Conservation (phyloP, 2,888 invertebrate genomes). For the Yponomeuta cagnagella region DNA sequence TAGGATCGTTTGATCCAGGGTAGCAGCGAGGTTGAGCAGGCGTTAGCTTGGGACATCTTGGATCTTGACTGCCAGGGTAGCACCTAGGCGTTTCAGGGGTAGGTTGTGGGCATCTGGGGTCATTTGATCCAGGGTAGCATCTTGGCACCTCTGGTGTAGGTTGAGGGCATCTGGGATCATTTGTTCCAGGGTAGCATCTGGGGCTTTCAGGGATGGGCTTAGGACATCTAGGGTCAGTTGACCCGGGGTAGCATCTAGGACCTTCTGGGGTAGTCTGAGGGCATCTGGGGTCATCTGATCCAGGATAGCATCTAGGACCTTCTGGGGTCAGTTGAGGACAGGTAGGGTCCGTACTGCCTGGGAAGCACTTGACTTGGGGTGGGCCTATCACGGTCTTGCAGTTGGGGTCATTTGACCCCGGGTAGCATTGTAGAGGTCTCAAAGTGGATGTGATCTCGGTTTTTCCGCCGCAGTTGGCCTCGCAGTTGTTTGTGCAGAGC, state of each 20-base stretch:
- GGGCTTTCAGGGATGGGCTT: slow-evolving; percentile 23
- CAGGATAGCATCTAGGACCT: too few species aligned
- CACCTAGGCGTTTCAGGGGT: slow-evolving; percentile 28
- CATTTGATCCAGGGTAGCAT: slow-evolving; percentile 18
- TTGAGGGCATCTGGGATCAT: slow-evolving; percentile 27
- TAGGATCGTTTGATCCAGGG: slow-evolving; percentile 24
- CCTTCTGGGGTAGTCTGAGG: too few species aligned
- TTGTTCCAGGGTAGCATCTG: slow-evolving; percentile 28
- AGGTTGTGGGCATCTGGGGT: slow-evolving; percentile 30
- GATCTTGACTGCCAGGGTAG: slow-evolving; percentile 33
- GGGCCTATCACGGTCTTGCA: slow-evolving; percentile 17
- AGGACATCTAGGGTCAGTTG: slow-evolving; percentile 38
- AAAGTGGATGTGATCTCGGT: slow-evolving; percentile 50
- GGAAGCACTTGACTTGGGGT: slow-evolving; percentile 24
- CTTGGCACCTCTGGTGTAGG: slow-evolving; percentile 21
- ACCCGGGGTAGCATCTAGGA: slow-evolving; percentile 11
- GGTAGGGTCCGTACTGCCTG: slow-evolving; percentile 33
- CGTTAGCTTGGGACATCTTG: slow-evolving; percentile 32
- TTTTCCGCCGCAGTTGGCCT: slow-evolving; percentile 48
- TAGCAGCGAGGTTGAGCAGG: slow-evolving; percentile 18
- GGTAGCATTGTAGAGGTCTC: slow-evolving; percentile 44
- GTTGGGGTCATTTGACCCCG: slow-evolving; percentile 39
- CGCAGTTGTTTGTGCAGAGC: slow-evolving; percentile 60
- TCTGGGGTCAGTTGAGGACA: slow-evolving; percentile 38
- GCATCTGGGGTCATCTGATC: too few species aligned